Evolutionary conservation across 2,888 invertebrate species (phyloP).

Genomic region (Leptura quadrifasciata): DNA sequence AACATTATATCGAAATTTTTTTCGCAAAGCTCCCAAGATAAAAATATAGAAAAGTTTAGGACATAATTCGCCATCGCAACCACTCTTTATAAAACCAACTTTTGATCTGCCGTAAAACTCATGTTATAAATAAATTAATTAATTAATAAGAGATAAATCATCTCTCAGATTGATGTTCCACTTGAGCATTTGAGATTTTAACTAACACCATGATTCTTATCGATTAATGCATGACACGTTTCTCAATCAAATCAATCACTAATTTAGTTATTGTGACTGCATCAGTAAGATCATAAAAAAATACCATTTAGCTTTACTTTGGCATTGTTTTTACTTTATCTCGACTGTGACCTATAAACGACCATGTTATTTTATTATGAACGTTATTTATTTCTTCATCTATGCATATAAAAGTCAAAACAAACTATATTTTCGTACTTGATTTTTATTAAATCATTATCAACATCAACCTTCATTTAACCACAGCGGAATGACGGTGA

Average conservation of each 20-base stretch:
- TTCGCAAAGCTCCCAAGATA: too few species aligned
- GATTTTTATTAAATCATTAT: constrained; percentile 1
- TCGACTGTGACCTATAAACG: too few species aligned
- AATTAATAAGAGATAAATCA: not conserved
- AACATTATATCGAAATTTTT: too few species aligned
- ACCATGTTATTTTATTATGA: not conserved
- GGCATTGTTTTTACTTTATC: too few species aligned
- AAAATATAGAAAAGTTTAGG: too few species aligned
- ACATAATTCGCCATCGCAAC: too few species aligned
- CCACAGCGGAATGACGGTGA: not conserved
- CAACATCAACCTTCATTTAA: constrained; percentile 21
- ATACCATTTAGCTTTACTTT: too few species aligned
- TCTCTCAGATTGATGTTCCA: not conserved
- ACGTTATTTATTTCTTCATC: not conserved
- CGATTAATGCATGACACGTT: not conserved
- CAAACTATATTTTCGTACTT: constrained; percentile 1
- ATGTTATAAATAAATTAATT: too few species aligned
- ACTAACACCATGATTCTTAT: not conserved
- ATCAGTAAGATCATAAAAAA: too few species aligned
- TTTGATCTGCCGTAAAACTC: too few species aligned
- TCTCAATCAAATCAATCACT: not conserved
- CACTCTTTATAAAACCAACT: too few species aligned
- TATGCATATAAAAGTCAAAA: constrained; percentile 10
- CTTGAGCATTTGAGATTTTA: not conserved
- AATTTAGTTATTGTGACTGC: not conserved